These are phyloP conservation scores for Resseliella maxima DNA, from an alignment of 2,888 invertebrate species.

Conservation along the genomic window DNA sequence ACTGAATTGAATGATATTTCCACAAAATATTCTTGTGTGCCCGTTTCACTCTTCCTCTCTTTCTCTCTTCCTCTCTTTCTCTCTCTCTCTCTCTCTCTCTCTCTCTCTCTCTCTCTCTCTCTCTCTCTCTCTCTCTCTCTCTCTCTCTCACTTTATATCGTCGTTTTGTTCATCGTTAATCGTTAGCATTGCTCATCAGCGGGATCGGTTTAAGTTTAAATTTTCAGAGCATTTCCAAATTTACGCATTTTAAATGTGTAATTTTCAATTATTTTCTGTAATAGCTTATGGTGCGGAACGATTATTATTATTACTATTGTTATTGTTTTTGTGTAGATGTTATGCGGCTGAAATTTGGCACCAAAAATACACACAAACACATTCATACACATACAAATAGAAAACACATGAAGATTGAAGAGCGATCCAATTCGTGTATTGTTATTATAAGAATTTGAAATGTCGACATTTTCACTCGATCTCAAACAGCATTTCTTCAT, in stretches of 20 bases:
- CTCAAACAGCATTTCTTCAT: constrained; percentile 2
- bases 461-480: constrained; percentile 51
- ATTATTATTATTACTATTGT: constrained; percentile 51
- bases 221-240: constrained; percentile 41
- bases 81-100: background rate
- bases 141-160: background rate
- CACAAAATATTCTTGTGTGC: constrained; percentile 11
- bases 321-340: constrained; percentile 41
- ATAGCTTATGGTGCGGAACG: constrained; percentile 57
- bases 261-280: constrained; percentile 58
- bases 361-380: background rate
- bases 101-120: background rate
- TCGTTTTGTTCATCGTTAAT: background rate
- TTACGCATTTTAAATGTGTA: constrained; percentile 58
- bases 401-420: too few species aligned
- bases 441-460: constrained; percentile 21
- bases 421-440: background rate
- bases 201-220: constrained; percentile 54
- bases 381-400: too few species aligned
- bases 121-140: too few species aligned
- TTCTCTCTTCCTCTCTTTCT: too few species aligned
- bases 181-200: constrained; percentile 48
- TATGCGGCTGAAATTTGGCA: background rate
- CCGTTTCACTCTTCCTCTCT: too few species aligned
- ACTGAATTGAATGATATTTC: constrained; percentile 22